Percentiles rank a stretch among this genome's conserved stretches.
Conservation (phyloP, 35 echinoderm and acorn worm genomes). For the Ophiothrix spiculata region DNA sequence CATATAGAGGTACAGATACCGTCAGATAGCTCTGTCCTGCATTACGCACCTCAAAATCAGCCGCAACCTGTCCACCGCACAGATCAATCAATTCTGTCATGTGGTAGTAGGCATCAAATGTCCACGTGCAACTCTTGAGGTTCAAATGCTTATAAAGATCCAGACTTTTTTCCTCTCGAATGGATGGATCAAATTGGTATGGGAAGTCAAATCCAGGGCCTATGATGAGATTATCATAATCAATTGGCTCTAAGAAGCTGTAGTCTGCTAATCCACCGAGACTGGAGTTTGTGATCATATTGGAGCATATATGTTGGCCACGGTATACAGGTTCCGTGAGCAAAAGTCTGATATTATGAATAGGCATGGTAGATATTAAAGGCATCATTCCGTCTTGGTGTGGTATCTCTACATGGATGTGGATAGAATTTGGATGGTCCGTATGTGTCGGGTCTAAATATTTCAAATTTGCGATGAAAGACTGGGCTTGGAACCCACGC, state of each 20-base stretch:
- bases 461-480: constrained; percentile 79
- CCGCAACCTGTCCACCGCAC: constrained; percentile 75
- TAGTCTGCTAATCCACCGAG: constrained; percentile 41
- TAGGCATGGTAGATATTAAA: constrained; percentile 74
- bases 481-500: constrained; percentile 90
- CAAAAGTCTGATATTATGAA: constrained; percentile 93
- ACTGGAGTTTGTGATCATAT: constrained; percentile 59
- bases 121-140: constrained; percentile 97
- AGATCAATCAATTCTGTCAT: constrained; percentile 97
- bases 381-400: constrained; percentile 97
- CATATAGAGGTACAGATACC: constrained; percentile 85
- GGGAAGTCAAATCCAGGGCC: constrained; percentile 89
- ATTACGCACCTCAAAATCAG: constrained; percentile 85
- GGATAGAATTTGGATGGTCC: constrained; percentile 83
- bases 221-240: constrained; percentile 63
- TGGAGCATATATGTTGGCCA: constrained; percentile 92
- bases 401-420: constrained; percentile 84
- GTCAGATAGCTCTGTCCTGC: constrained; percentile 88
- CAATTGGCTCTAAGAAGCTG: constrained; percentile 56
- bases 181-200: constrained; percentile 82
- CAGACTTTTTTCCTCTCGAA: constrained; percentile 59
- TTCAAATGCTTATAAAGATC: constrained; percentile 79
- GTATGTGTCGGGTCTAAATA: constrained; percentile 69
- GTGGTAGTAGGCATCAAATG: constrained; percentile 94
- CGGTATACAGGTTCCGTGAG: constrained; percentile 95